Evolutionary conservation across 2,113 vertebrate genomes (phyloP).

Genomic region (Orycteropus afer): DNA sequence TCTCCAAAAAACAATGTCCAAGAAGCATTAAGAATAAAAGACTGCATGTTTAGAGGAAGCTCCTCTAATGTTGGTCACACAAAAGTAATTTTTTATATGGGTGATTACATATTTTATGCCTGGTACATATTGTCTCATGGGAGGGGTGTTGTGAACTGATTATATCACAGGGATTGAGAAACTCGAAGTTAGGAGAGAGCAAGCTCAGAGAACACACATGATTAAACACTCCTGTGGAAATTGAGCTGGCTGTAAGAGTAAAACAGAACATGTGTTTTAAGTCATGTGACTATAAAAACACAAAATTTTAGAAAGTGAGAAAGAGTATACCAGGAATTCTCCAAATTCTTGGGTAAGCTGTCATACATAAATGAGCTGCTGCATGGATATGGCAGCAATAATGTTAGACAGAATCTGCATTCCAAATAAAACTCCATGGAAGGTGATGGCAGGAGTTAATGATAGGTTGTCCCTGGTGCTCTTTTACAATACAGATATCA

Average conservation of each 20-base stretch:
- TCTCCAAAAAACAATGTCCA: neutral
- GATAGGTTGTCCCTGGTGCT: neutral
- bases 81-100: neutral
- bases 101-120: slow-evolving; percentile 54
- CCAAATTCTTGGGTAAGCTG: neutral
- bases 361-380: neutral
- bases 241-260: slow-evolving; percentile 32
- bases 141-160: neutral
- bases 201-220: neutral
- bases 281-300: neutral
- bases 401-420: neutral
- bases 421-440: neutral
- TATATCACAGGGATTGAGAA: neutral
- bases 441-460: neutral
- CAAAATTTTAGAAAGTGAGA: neutral
- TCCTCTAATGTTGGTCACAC: neutral
- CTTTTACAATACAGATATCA: neutral
- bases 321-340: neutral
- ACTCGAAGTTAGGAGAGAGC: neutral
- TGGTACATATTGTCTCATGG: slow-evolving; percentile 39
- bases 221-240: neutral
- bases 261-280: slow-evolving; percentile 36
- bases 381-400: neutral
- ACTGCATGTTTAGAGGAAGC: slow-evolving; percentile 32
- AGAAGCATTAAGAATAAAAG: slow-evolving; percentile 46